Percentiles rank a stretch among this genome's conserved stretches.
These are phyloP conservation scores for Hemichromis elongatus DNA, from an alignment of 2,113 vertebrate species.

Conservation along the genomic window DNA sequence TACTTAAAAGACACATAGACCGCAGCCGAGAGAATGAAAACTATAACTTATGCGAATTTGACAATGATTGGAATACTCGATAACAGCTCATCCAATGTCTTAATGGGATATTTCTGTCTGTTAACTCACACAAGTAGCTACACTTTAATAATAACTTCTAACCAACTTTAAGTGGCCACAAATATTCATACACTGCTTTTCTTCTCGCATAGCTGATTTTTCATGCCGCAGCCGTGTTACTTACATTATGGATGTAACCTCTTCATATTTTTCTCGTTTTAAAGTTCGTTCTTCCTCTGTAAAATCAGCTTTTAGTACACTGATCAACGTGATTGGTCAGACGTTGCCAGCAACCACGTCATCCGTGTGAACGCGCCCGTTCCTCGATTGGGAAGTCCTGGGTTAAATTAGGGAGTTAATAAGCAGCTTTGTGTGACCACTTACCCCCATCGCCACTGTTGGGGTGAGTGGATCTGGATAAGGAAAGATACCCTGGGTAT, in stretches of 20 bases:
- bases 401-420: neutral
- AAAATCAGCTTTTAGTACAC: neutral
- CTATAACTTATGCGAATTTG: neutral
- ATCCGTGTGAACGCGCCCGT: neutral
- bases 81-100: neutral
- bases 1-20: neutral
- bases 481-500: neutral
- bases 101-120: neutral
- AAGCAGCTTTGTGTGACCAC: neutral
- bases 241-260: neutral
- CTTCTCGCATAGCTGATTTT: too few species aligned
- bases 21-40: neutral
- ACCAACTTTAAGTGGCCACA: neutral
- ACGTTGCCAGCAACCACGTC: neutral
- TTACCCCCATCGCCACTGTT: neutral
- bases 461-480: neutral
- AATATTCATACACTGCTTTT: neutral
- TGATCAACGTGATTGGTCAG: neutral
- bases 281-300: neutral
- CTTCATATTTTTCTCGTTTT: neutral
- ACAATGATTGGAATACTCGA: neutral
- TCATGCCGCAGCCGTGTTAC: neutral
- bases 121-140: neutral
- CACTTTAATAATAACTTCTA: neutral
- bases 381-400: neutral